Conservation (phyloP, 2,113 vertebrate species). For the Lepus americanus region DNA sequence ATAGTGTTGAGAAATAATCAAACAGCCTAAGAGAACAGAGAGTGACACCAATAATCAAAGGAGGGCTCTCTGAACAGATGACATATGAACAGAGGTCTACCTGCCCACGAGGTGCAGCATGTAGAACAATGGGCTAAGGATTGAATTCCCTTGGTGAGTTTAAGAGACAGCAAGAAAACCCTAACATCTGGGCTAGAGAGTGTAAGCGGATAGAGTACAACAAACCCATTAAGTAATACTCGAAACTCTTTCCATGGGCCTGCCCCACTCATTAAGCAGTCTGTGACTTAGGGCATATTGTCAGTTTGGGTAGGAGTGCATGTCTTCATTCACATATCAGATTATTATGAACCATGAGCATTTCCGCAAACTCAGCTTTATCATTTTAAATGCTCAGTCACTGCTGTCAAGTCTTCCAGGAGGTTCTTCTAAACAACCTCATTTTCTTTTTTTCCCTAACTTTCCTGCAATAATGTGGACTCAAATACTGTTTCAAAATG, state of each 20-base stretch:
- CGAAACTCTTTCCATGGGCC: background rate
- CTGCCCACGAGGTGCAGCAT: background rate
- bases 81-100: background rate
- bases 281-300: background rate
- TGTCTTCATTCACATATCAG: background rate
- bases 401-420: background rate
- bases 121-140: background rate
- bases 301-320: background rate
- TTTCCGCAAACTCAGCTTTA: background rate
- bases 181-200: too few relatives aligned
- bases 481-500: background rate
- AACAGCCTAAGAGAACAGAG: background rate
- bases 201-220: background rate
- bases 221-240: background rate
- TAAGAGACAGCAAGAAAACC: background rate
- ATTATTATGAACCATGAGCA: background rate
- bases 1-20: background rate
- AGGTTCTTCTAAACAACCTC: background rate
- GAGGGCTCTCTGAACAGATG: background rate
- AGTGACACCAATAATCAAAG: background rate
- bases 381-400: background rate
- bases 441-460: conserved; percentile 3
- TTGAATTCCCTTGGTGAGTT: background rate
- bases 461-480: conserved; percentile 27
- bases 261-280: background rate